These are phyloP conservation scores for Dreissena polymorpha DNA, from an alignment of 1,140 invertebrate species.

Conservation along the genomic window DNA sequence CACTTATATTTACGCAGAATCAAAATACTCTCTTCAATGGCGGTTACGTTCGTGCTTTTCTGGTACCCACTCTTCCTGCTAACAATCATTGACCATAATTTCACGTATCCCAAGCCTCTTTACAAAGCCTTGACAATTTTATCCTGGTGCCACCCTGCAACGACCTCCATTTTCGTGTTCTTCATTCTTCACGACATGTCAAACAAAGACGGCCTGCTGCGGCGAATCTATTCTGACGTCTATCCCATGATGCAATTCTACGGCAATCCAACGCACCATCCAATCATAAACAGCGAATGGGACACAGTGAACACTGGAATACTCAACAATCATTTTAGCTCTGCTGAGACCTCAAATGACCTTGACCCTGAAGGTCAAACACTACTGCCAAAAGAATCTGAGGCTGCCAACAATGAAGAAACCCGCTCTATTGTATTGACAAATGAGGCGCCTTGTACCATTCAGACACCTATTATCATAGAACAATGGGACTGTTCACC, in stretches of 20 bases:
- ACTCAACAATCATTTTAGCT: conserved; percentile 35
- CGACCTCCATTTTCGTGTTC: conserved; percentile 71
- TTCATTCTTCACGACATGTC: conserved; percentile 73
- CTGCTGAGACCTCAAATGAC: conserved; percentile 1
- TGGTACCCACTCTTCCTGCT: conserved; percentile 94
- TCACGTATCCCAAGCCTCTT: conserved; percentile 54
- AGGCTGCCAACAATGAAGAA: conserved; percentile 17
- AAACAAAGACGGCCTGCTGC: conserved; percentile 52
- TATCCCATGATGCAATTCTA: conserved; percentile 69
- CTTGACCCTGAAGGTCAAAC: conserved; percentile 13
- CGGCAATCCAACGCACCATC: conserved; percentile 45
- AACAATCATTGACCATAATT: conserved; percentile 83
- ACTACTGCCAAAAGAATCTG: not conserved
- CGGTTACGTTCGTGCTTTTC: conserved; percentile 90
- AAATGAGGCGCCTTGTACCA: not conserved
- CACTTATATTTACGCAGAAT: conserved; percentile 64
- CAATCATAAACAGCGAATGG: conserved; percentile 45
- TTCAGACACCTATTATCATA: conserved; percentile 35
- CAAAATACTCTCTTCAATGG: conserved; percentile 83
- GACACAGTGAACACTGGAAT: conserved; percentile 29
- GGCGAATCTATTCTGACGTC: conserved; percentile 84
- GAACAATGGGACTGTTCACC: conserved; percentile 54
- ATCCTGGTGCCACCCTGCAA: conserved; percentile 79
- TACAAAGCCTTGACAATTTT: conserved; percentile 72
- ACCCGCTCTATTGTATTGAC: conserved; percentile 1